phyloP scores from a whole-genome alignment of 2,113 vertebrate species.

The Hypomesus transpacificus region DNA sequence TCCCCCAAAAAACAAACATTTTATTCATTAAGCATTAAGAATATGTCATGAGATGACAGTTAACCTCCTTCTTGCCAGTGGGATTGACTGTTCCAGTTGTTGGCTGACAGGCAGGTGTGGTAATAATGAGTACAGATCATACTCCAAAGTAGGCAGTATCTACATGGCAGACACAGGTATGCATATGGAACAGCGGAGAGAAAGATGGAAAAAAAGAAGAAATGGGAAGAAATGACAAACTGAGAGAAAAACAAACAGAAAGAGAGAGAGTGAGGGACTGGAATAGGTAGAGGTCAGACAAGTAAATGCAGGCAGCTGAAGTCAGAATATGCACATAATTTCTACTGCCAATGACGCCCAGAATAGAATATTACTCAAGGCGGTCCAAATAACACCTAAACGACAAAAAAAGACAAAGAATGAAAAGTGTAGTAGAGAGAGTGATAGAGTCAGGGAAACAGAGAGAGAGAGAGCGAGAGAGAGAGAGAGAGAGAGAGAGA shows the following conservation, averaged over 20 bases:
- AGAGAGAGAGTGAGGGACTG: too few species aligned
- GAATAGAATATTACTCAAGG: slow-evolving; percentile 21
- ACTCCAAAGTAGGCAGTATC: slow-evolving; percentile 11
- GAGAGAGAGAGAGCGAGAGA: neutral
- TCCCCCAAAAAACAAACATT: slow-evolving; percentile 17
- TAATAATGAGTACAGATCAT: slow-evolving; percentile 9
- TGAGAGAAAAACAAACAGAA: too few species aligned
- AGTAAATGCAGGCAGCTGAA: slow-evolving; percentile 15
- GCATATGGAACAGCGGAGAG: slow-evolving; percentile 29
- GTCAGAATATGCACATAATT: slow-evolving; percentile 28
- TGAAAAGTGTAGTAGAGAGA: neutral
- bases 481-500: neutral
- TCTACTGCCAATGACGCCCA: neutral
- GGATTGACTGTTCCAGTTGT: neutral
- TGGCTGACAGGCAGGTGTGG: neutral
- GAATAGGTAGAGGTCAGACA: slow-evolving; percentile 16
- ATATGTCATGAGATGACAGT: neutral
- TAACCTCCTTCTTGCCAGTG: neutral
- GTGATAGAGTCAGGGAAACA: neutral
- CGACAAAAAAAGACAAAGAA: slow-evolving; percentile 1
- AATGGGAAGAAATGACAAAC: too few species aligned
- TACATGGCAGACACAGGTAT: slow-evolving; percentile 1
- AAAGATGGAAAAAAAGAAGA: too few species aligned
- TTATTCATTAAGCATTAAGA: neutral
- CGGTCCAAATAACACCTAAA: neutral